Evolutionary conservation across 2,797 vertebrate species (phyloP), one percentile per base, ranked within the genome.

Genomic region (Muscicapa comitata): DNA sequence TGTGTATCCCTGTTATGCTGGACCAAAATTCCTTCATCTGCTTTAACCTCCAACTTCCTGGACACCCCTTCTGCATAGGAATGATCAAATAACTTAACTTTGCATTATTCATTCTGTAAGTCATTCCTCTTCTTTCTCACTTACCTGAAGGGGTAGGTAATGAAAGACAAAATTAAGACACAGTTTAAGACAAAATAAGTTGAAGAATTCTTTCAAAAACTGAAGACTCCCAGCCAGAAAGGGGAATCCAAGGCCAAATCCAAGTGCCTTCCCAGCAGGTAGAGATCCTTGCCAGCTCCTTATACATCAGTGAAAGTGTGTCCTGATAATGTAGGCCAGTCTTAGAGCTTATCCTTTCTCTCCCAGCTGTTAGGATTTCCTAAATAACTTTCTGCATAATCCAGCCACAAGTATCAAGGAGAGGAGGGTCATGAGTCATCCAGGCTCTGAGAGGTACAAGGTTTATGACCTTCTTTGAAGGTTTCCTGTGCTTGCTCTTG

Each of bases 291-390:
- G 7, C 14, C 43, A 26, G 57, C 80, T 94, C 80, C 89, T 94
- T 74, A 33, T 26, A 79, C 67, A 38, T 86, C 89, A 96, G 86
- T 80, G 94, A 96, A 94, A 96, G 80, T 81, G 62, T 95, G 68
- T 94, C 88, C 90, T 83, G n/a, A 77, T 97, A 88, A 94, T 83
- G 78, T 79, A 75, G 84, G 86, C 84, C 87, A 93, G 70, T 94
- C 90, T 94, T 82, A 58, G 70, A 83, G 76, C 35, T 95, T 97
- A 96, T 96, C 94, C 92, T 93, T 93, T 94, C 91, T 94, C 83
- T 87, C 74, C 72, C 92, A 95, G 92, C 94, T 95, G 94, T 92
- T 89, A 95, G 87, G 89, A 91, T 95, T 96, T 96, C 93, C 93
- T 90, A 80, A 94, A 70, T 84, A 62, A 86, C 88, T 93, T 96